Evolutionary conservation across 2,113 vertebrate species (phyloP).

Genomic region (Pterocles burchelli): DNA sequence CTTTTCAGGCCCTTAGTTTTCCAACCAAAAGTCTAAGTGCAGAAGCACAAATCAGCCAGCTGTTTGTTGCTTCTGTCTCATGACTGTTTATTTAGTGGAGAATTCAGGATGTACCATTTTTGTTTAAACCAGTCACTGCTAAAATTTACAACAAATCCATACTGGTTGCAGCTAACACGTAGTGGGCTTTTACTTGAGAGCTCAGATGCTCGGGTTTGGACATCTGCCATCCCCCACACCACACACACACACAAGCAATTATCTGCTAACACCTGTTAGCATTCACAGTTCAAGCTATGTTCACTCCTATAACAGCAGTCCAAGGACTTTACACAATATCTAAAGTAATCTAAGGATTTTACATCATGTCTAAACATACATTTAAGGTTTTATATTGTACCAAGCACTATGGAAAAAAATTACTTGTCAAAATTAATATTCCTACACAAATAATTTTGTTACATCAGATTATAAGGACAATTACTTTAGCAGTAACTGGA

Average conservation of each 20-base stretch:
- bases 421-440: background rate
- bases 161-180: background rate
- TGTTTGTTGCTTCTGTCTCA: background rate
- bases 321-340: background rate
- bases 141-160: background rate
- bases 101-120: background rate
- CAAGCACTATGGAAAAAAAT: background rate
- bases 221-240: background rate
- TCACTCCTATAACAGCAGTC: fast-evolving
- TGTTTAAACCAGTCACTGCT: background rate
- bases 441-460: background rate
- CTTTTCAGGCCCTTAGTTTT: background rate
- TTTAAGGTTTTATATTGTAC: background rate
- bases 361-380: background rate
- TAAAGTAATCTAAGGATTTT: background rate
- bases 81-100: background rate
- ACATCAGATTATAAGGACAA: background rate
- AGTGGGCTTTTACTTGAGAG: background rate
- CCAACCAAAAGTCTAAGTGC: background rate
- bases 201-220: background rate
- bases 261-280: background rate
- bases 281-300: background rate
- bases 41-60: background rate
- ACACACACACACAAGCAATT: background rate
- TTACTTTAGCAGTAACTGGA: background rate